These are phyloP conservation scores for Eupeodes latifasciatus DNA, from an alignment of 2,888 invertebrate genomes.

Conservation along the genomic window DNA sequence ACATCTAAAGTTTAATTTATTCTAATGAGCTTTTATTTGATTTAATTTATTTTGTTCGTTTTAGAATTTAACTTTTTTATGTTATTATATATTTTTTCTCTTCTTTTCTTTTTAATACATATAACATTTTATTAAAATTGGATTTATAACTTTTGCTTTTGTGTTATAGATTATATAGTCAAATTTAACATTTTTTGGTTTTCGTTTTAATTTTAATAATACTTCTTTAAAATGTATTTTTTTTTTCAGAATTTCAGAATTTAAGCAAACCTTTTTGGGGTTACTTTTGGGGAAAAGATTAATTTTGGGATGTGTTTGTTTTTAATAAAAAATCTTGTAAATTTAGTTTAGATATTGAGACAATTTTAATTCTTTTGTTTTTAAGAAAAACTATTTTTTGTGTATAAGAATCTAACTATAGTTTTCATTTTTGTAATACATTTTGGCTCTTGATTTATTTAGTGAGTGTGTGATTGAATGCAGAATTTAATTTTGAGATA, in stretches of 20 bases:
- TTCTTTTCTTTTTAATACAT: constrained; percentile 35
- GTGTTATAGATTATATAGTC: constrained; percentile 76
- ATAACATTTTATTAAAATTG: constrained; percentile 52
- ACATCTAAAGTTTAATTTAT: not conserved
- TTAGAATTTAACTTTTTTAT: constrained; percentile 50
- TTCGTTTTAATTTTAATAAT: constrained; percentile 39
- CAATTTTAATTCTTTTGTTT: constrained; percentile 17
- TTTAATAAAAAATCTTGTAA: not conserved
- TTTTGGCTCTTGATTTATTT: constrained; percentile 15
- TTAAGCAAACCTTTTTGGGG: constrained; percentile 23
- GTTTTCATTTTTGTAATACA: constrained; percentile 18
- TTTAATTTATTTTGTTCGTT: constrained; percentile 41
- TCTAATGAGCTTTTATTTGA: constrained; percentile 49
- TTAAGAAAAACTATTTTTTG: constrained; percentile 43
- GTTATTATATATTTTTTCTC: constrained; percentile 17
- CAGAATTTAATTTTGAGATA: not conserved
- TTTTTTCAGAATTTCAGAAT: constrained; percentile 29
- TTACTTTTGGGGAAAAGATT: constrained; percentile 3
- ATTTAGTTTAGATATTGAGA: constrained; percentile 38
- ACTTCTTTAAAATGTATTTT: constrained; percentile 29
- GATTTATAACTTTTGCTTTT: constrained; percentile 57
- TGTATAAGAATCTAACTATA: constrained; percentile 62
- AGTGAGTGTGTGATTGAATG: not conserved
- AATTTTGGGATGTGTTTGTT: constrained; percentile 21
- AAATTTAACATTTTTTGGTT: constrained; percentile 74